Conservation (phyloP, 2,113 vertebrate genomes). For the Muntiacus reevesi region DNA sequence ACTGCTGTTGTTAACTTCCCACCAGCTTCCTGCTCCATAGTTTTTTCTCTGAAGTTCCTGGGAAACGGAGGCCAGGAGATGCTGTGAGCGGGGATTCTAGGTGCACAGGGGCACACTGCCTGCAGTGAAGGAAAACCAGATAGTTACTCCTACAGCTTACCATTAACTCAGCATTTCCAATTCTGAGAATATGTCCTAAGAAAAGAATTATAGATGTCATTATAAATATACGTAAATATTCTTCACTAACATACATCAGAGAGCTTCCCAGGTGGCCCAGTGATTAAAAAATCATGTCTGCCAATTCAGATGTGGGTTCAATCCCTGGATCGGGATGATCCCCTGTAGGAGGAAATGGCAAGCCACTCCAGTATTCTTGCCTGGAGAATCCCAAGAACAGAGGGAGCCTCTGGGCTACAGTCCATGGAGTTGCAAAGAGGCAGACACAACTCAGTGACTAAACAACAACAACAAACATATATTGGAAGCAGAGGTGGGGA, state of each 20-base stretch:
- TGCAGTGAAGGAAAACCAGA: neutral
- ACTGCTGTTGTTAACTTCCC: neutral
- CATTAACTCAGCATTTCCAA: neutral
- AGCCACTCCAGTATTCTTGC: neutral
- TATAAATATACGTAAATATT: neutral
- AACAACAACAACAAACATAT: neutral
- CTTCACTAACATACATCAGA: neutral
- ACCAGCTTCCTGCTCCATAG: neutral
- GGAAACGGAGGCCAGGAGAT: neutral
- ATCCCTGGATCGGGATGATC: neutral
- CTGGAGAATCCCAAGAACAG: neutral
- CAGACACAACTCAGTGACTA: neutral
- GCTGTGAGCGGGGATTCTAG: neutral
- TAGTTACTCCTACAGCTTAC: neutral
- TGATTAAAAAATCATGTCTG: neutral
- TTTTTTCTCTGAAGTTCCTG: neutral
- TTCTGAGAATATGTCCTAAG: neutral
- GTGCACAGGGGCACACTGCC: neutral
- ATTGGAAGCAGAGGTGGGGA: neutral
- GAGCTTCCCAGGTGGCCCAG: neutral
- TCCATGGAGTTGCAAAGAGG: neutral
- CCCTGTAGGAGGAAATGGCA: neutral
- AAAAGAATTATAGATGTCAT: neutral
- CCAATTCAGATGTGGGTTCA: neutral
- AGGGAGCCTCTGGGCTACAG: neutral